Conservation (phyloP, 2,113 vertebrate genomes). For the Delphinus delphis region DNA sequence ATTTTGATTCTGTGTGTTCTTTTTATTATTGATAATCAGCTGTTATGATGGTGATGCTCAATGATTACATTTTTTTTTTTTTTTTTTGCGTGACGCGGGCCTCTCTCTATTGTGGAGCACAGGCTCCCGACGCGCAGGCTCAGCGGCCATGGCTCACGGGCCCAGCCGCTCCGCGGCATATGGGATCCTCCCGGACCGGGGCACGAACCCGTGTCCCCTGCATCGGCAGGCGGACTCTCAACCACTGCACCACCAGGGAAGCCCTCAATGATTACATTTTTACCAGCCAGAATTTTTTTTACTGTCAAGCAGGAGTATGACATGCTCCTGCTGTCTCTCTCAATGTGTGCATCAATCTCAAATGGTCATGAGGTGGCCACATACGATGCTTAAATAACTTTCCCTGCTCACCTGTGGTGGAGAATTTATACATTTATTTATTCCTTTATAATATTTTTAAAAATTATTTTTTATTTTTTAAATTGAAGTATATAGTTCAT, state of each 20-base stretch:
- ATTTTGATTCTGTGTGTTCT: not conserved
- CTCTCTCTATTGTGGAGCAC: no score
- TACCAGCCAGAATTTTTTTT: not conserved
- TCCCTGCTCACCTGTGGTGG: not conserved
- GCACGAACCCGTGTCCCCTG: no score
- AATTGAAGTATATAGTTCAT: not conserved
- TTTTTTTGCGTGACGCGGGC: no score
- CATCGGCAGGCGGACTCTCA: no score
- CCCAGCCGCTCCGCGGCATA: no score
- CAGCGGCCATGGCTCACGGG: no score
- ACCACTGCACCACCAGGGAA: not conserved
- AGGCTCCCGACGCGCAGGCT: no score
- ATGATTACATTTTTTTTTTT: not conserved
- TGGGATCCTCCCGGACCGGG: no score
- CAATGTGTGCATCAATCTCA: rapidly evolving
- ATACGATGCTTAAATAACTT: not conserved
- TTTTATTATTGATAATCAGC: not conserved
- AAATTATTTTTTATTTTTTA: not conserved
- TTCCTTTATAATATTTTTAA: not conserved
- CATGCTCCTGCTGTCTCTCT: not conserved
- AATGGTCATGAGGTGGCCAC: not conserved
- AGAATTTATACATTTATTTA: not conserved
- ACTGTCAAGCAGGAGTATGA: not conserved
- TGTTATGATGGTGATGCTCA: not conserved
- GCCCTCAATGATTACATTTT: not conserved